A percentile compares a stretch with the other conserved stretches of the same genome.
phyloP scores from a whole-genome alignment of 2,888 invertebrate genomes.

The Fabriciana adippe region DNA sequence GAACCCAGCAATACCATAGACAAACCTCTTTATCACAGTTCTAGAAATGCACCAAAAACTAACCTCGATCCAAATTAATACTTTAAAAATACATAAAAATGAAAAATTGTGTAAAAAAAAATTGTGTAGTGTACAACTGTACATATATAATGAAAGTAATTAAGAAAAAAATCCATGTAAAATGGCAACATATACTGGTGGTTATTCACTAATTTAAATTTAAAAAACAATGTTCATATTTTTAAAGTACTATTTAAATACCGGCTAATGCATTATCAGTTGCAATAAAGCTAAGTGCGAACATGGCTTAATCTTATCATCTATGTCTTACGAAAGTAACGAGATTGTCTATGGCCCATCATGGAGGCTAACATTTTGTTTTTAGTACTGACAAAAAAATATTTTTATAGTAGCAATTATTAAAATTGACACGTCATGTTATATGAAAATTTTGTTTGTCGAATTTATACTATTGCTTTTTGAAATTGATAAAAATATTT shows the following conservation, averaged over 20 bases:
- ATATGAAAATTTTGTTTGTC: no score
- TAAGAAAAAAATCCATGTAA: no score
- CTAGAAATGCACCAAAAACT: conserved; percentile 71
- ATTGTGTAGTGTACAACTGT: not conserved
- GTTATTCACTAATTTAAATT: not conserved
- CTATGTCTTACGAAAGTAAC: conserved; percentile 77
- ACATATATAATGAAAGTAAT: no score
- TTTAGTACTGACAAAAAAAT: not conserved
- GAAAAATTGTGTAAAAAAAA: not conserved
- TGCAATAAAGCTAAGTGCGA: conserved; percentile 71
- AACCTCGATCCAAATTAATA: conserved; percentile 16
- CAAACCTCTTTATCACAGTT: conserved; percentile 80
- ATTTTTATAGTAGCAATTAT: no score
- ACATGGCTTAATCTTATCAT: conserved; percentile 75
- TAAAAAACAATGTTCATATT: conserved; percentile 17
- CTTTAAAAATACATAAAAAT: not conserved
- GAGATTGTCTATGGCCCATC: conserved; percentile 72
- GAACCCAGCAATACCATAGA: conserved; percentile 59
- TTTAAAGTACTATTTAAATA: conserved; percentile 27
- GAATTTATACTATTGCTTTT: no score
- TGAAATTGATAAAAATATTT: not conserved
- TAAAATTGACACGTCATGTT: no score
- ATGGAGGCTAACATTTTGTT: conserved; percentile 19
- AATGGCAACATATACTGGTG: not conserved
- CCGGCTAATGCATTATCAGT: conserved; percentile 66